These are phyloP conservation scores for Clivina fossor DNA, from an alignment of 2,888 invertebrate species.

Conservation along the genomic window DNA sequence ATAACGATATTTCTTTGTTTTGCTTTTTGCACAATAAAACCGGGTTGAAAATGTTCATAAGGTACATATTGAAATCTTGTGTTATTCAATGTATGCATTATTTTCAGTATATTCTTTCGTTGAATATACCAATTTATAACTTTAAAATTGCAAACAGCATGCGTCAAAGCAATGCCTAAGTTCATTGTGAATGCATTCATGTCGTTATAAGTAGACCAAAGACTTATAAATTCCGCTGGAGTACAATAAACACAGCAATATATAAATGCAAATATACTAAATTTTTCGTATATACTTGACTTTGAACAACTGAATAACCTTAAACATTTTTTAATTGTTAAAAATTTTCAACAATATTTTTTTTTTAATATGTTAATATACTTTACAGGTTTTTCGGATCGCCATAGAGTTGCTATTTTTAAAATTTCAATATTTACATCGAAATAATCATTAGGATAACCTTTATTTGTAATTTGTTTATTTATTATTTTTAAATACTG, in stretches of 20 bases:
- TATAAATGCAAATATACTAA: slow-evolving; percentile 32
- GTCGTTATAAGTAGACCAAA: slow-evolving; percentile 24
- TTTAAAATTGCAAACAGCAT: slow-evolving; percentile 39
- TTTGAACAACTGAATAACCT: too few relatives aligned
- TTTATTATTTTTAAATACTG: slow-evolving; percentile 1
- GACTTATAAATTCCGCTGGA: slow-evolving; percentile 38
- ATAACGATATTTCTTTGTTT: slow-evolving; percentile 36
- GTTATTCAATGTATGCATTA: slow-evolving; percentile 37
- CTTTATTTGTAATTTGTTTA: not conserved
- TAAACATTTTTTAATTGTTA: too few relatives aligned
- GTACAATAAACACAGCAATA: slow-evolving; percentile 40
- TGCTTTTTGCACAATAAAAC: slow-evolving; percentile 36
- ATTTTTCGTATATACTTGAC: not conserved
- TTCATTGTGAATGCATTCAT: slow-evolving; percentile 41
- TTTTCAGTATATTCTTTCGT: slow-evolving; percentile 37
- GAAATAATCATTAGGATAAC: slow-evolving; percentile 37
- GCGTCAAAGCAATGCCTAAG: slow-evolving; percentile 41
- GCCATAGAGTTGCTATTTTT: slow-evolving; percentile 41
- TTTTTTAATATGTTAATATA: slow-evolving; percentile 4
- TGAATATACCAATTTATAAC: slow-evolving; percentile 39
- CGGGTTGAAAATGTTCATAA: slow-evolving; percentile 37
- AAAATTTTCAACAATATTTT: too few relatives aligned
- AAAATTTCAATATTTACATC: slow-evolving; percentile 38
- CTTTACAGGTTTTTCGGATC: slow-evolving; percentile 26
- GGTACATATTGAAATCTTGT: slow-evolving; percentile 36